Conservation (phyloP, 2,797 vertebrate genomes). For the Cetoscarus ocellatus region DNA sequence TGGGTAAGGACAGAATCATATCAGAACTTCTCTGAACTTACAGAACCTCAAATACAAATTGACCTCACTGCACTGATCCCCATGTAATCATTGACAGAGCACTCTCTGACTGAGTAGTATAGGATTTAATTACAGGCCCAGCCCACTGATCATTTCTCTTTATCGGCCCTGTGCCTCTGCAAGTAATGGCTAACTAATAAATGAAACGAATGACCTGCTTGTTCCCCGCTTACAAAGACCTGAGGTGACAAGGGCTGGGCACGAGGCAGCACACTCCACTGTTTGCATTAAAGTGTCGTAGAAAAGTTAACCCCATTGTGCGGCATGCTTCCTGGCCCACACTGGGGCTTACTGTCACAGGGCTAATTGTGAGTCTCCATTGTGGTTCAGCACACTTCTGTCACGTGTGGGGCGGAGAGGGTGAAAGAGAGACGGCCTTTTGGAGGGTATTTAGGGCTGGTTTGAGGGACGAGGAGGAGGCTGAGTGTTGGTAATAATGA, state of each 20-base stretch:
- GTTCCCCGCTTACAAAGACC: conserved; percentile 62
- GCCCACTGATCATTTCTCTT: conserved; percentile 69
- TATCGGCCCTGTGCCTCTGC: conserved; percentile 29
- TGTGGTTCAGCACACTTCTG: conserved; percentile 84
- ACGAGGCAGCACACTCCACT: conserved; percentile 65
- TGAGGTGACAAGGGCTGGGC: conserved; percentile 34
- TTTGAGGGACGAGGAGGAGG: conserved; percentile 51
- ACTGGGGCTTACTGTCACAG: conserved; percentile 64
- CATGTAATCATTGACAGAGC: conserved; percentile 81
- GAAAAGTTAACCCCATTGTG: conserved; percentile 81
- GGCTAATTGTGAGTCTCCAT: conserved; percentile 77
- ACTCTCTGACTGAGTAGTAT: conserved; percentile 59
- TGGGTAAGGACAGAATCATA: not conserved
- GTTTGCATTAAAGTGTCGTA: conserved; percentile 79
- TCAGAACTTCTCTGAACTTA: not conserved
- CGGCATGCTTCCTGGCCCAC: conserved; percentile 62
- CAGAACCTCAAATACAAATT: conserved; percentile 40
- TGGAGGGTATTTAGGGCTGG: conserved; percentile 36
- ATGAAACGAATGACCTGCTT: conserved; percentile 63
- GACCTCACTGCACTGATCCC: conserved; percentile 70
- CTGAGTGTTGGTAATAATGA: conserved; percentile 64
- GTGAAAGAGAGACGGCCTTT: conserved; percentile 53
- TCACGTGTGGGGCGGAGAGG: conserved; percentile 44
- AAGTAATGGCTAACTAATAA: conserved; percentile 77
- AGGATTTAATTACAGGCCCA: conserved; percentile 73